Base-by-base conservation (phyloP, 1,140 invertebrate genomes). In the Aphis craccivora region DNA sequence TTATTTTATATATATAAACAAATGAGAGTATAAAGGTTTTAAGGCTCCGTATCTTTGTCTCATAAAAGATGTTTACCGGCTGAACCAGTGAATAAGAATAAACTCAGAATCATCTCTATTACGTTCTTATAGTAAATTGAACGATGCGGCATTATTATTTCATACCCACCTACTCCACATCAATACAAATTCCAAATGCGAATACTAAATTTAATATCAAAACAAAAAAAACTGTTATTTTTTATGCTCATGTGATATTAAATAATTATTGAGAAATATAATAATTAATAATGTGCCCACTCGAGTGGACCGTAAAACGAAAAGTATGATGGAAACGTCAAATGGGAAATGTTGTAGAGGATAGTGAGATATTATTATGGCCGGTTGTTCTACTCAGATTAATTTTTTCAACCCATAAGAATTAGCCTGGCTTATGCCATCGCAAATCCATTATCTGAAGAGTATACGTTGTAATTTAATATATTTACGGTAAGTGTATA, bases 1-100 rank as follows among this genome's bases (percentile, higher is more conserved):
- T 51, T 87, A 87, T 87, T 87, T 20, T 87, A 45, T 86, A n/a
- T 30, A 43, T 84, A 87, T 45, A 30, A 45, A 87, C 30, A 87
- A 87, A 43, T 86, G 25, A 11, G 40, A 86, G 43, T 86, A 86
- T 30, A 86, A 86, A 86, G 83, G 37, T 43, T 43, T 86, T 86
- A 86, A n/a, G 18, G 84, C 11, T 48, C 11, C 84, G 43, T 86
- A 35, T 45, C 30, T 67, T n/a, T n/a, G 60, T 86, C 40, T 30
- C 84, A 6, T 84, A 84, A 84, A 84, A 84, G 9, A 40, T 40
- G 83, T 43, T 84, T 40, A 43, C 37, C 37, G 37, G 37, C 23
- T 84, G 40, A 23, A 84, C 83, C 83, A 5, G 83, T 84, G 37
- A 84, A 76, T n/a, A n/a, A 84, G 40, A 84, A 84, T 43, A 84